Percentiles rank a stretch among this genome's conserved stretches.
Evolutionary conservation across 2,797 vertebrate species (phyloP).

Genomic region (Ctenosaura bakeri): DNA sequence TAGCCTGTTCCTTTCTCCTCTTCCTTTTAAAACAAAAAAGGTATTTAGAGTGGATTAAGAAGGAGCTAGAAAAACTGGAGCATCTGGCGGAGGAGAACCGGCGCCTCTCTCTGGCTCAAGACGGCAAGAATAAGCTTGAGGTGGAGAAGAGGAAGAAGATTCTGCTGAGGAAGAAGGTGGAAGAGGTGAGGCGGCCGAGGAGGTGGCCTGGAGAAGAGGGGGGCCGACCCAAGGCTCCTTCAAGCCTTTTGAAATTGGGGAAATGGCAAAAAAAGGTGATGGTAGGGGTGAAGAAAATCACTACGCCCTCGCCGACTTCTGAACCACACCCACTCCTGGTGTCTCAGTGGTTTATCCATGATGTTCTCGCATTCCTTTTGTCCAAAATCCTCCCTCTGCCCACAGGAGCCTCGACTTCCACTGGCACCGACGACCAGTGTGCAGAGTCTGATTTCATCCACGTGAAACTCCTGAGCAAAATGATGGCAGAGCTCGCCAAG

Average conservation of each 20-base stretch:
- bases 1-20: background rate
- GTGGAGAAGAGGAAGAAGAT: slow-evolving; percentile 48
- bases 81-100: slow-evolving; percentile 22
- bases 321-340: background rate
- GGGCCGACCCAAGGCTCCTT: too few species aligned
- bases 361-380: slow-evolving; percentile 17
- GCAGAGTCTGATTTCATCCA: slow-evolving; percentile 39
- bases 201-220: too few species aligned
- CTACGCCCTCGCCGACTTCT: too few species aligned
- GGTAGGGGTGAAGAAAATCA: slow-evolving; percentile 16
- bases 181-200: slow-evolving; percentile 62
- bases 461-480: slow-evolving; percentile 51
- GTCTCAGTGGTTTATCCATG: slow-evolving; percentile 29
- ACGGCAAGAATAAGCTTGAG: slow-evolving; percentile 19
- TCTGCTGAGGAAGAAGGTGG: slow-evolving; percentile 44
- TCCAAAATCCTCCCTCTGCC: slow-evolving; percentile 27
- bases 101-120: background rate
- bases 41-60: slow-evolving; percentile 51
- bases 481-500: slow-evolving; percentile 63
- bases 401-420: rapidly evolving
- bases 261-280: slow-evolving; percentile 29
- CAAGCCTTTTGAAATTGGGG: slow-evolving; percentile 19
- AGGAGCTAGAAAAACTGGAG: slow-evolving; percentile 62
- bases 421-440: background rate
- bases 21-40: slow-evolving; percentile 35